phyloP scores from a whole-genome alignment of 2,797 vertebrate species.

The Enteromius fasciolatus region DNA sequence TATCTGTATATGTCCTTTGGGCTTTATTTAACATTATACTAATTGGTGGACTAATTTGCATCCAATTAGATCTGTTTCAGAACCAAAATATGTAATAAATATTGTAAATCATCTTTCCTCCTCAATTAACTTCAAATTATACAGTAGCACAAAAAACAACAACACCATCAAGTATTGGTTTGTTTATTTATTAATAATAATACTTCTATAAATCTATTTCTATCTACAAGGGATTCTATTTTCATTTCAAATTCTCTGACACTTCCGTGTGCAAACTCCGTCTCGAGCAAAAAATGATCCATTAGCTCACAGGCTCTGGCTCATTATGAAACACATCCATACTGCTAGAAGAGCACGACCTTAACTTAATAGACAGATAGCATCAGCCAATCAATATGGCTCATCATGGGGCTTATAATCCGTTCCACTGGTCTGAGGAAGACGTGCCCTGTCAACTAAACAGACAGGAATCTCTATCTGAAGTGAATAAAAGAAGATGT shows the following conservation, averaged over 20 bases:
- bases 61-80: not conserved
- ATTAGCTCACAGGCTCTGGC: constrained; percentile 1
- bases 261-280: not conserved
- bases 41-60: not conserved
- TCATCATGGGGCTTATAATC: constrained; percentile 42
- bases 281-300: not conserved
- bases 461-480: constrained; percentile 5
- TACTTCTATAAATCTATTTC: not conserved
- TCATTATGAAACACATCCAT: constrained; percentile 44
- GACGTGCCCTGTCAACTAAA: constrained; percentile 13
- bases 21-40: not conserved
- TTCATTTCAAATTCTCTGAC: not conserved
- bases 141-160: not conserved
- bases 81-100: not conserved
- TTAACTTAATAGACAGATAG: constrained; percentile 43
- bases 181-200: not conserved
- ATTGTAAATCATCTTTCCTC: not conserved
- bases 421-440: constrained; percentile 10
- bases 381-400: constrained; percentile 48
- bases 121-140: not conserved
- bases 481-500: constrained; percentile 53
- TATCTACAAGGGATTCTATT: not conserved
- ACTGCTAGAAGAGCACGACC: constrained; percentile 17
- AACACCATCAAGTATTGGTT: not conserved
- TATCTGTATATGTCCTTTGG: not conserved